Evolutionary conservation across 92 coral and sea anemone species (phyloP), one percentile per base, ranked within the genome.

Genomic region (Parazoanthus darwini): DNA sequence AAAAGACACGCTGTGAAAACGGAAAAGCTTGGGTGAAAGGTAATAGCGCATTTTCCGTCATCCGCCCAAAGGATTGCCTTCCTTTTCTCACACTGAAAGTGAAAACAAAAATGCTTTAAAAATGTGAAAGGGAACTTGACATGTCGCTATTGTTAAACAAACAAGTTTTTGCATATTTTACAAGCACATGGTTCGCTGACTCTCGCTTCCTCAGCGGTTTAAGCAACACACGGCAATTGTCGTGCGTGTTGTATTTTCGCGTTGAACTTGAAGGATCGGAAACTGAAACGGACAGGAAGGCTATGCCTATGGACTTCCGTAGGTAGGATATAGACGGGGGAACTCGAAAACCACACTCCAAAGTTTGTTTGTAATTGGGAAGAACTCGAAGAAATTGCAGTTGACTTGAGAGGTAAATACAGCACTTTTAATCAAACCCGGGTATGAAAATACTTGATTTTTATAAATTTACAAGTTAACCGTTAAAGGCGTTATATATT

Each of bases 101-200:
- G 33, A 74, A 9, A 70, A 68, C 78, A 82, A 82, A 73, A 82
- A 82, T 63, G 59, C 37, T 65, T 83, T 72, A 70, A 80, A 29
- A 80, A 18, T 44, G 36, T 26, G 35, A 46, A 79, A n/a, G 82
- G 23, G 25, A 6, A 48, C 43, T 71, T 84, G 87, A 25, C 87
- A 84, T 42, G 77, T 84, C 38, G 75, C 77, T 56, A 84, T 84
- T 84, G 87, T 84, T 84, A 84, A 29, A 44, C 79, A 84, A 84
- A 84, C 87, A 84, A 84, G 87, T 20, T 70, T 39, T 46, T 71
- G 87, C 87, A 84, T 84, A 84, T 84, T 84, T 84, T 84, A 84
- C 68, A 70, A 84, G 70, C 87, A 84, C 87, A 71, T 84, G 87
- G 79, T 72, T 72, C 65, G 87, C 54, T 70, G 37, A 26, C 14